Evolutionary conservation across 2,113 vertebrate genomes (phyloP).

Genomic region (Campylomormyrus tamandua): DNA sequence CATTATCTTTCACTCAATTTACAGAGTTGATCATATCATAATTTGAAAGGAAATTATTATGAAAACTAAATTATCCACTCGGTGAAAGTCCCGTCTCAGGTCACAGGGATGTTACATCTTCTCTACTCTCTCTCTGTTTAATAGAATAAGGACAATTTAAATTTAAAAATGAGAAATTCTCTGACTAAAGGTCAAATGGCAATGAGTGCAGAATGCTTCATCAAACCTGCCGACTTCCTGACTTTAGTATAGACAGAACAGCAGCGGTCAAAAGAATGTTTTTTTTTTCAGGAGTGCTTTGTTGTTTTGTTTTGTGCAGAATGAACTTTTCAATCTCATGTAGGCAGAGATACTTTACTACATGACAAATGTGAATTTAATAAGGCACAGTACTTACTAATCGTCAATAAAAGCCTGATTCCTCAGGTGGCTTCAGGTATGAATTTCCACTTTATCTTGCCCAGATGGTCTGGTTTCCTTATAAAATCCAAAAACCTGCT

Average conservation of each 20-base stretch:
- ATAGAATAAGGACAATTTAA: constrained; percentile 23
- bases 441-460: background rate
- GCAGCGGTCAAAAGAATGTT: background rate
- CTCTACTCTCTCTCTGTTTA: background rate
- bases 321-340: background rate
- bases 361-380: background rate
- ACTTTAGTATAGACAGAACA: constrained; percentile 6
- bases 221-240: constrained; percentile 15
- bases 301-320: background rate
- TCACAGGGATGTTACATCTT: background rate
- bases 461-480: background rate
- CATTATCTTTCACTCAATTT: background rate
- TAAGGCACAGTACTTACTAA: background rate
- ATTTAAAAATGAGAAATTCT: constrained; percentile 13
- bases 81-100: background rate
- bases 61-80: background rate
- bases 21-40: constrained; percentile 5
- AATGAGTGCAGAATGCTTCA: constrained; percentile 21
- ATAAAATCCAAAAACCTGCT: background rate
- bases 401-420: background rate
- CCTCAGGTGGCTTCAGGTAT: background rate
- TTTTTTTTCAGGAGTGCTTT: background rate
- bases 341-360: background rate
- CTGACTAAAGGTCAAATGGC: constrained; percentile 20
- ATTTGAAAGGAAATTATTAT: background rate